Evolutionary conservation across 2,797 vertebrate species (phyloP).

Genomic region (Sternotherus odoratus): DNA sequence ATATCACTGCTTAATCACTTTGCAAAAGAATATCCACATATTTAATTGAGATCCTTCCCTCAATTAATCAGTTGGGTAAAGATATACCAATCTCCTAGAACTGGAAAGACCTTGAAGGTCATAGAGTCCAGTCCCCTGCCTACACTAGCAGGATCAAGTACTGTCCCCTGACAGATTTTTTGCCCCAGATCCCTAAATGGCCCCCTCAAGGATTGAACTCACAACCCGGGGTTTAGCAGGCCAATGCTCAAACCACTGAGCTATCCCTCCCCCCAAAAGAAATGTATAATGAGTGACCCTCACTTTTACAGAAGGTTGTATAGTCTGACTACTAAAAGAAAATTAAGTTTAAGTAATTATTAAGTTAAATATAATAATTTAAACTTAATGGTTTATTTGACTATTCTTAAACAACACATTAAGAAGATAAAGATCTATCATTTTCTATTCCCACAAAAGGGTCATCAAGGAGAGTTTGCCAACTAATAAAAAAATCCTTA

Average conservation of each 20-base stretch:
- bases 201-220: too few relatives aligned
- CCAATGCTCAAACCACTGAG: too few relatives aligned
- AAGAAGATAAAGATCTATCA: not conserved
- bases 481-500: not conserved
- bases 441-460: not conserved
- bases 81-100: too few relatives aligned
- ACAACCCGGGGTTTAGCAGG: too few relatives aligned
- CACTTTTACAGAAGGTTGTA: not conserved
- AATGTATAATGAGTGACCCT: not conserved
- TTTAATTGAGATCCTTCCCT: not conserved
- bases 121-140: too few relatives aligned
- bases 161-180: too few relatives aligned
- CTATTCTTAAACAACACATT: not conserved
- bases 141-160: too few relatives aligned
- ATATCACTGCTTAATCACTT: not conserved
- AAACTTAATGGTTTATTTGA: not conserved
- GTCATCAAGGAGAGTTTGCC: too few relatives aligned
- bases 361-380: not conserved
- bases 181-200: too few relatives aligned
- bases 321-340: not conserved
- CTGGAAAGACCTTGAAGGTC: too few relatives aligned
- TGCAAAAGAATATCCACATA: not conserved
- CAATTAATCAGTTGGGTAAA: not conserved
- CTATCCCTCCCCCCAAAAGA: too few relatives aligned
- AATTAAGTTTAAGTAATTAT: not conserved